Conservation (phyloP, 2,888 invertebrate species). For the Parnassius apollo region DNA sequence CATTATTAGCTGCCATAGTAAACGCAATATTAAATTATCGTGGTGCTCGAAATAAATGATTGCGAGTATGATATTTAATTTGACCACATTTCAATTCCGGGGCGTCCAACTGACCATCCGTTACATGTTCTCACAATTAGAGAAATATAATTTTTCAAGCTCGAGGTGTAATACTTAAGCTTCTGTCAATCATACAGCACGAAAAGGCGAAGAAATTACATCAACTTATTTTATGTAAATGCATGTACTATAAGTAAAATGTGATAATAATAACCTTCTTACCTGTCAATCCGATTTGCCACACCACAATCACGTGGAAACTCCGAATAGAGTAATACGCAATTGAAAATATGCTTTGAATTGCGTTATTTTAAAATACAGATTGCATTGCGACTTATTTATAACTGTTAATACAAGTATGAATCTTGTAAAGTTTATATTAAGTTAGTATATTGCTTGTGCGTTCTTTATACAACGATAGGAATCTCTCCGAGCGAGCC, state of each 20-base stretch:
- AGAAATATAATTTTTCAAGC: conserved; percentile 6
- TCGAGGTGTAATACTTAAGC: conserved; percentile 7
- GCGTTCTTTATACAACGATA: conserved; percentile 48
- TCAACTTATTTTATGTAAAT: conserved; percentile 48
- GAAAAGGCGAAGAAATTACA: conserved; percentile 53
- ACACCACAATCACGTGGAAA: conserved; percentile 68
- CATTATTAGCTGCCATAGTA: background rate
- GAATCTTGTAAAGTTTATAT: conserved; percentile 27
- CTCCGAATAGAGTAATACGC: conserved; percentile 47
- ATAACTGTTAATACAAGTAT: conserved; percentile 30
- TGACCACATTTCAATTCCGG: background rate
- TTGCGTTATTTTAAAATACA: conserved; percentile 40
- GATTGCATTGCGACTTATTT: conserved; percentile 40
- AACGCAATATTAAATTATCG: conserved; percentile 1
- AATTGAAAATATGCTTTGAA: conserved; percentile 45
- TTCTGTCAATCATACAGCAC: conserved; percentile 38
- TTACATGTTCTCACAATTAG: conserved; percentile 9
- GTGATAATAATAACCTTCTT: conserved; percentile 79
- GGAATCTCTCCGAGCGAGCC: conserved; percentile 64
- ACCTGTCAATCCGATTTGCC: conserved; percentile 75
- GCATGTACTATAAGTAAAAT: conserved; percentile 65
- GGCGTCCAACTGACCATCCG: background rate
- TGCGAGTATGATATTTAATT: conserved; percentile 22
- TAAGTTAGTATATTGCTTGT: conserved; percentile 44
- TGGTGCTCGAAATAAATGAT: conserved; percentile 11